Base-by-base conservation (phyloP, 2,888 invertebrate species). In the Acleris cristana region DNA sequence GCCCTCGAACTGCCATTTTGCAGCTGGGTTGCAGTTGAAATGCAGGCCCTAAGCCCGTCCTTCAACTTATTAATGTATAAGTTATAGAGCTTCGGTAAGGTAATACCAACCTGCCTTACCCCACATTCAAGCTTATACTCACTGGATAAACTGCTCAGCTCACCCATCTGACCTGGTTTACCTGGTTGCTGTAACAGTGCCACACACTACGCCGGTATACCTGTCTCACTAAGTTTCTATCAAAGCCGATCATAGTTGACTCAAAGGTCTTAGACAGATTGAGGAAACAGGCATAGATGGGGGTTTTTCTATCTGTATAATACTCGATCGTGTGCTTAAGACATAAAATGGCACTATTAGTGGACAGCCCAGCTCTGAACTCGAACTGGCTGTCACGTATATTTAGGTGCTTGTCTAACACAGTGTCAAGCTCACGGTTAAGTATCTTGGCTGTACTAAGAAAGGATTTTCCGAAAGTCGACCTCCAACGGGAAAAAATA, bases 81-180 rank as follows among this genome's bases (percentile, higher is more conserved):
- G 44, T 7, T 44, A 14, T 6, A 44, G 2, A 44, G 44, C 44
- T 44, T 14, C 44, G 14, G 44, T 14, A 8, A 44, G 14, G 44
- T 44, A 14, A 44, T 44, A 44, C 44, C 44, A 44, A 5, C 44
- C 44, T 44, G 52, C 21, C 52, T 52, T 52, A 52, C 23, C 23
- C 52, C 23, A 21, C 52, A 52, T 52, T 52, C 52, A 52, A 52
- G 12, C 52, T 23, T 52, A 52, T 23, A 52, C 52, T 52, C 52
- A 52, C 52, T 52, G 52, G 52, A 52, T 52, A 52, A 52, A 21
- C 23, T 52, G 52, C 52, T 5, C 52, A 23, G 52, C 52, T 5
- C 52, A 23, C 52, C 52, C 52, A 52, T 21, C 52, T 52, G 21
- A 52, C 52, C 23, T 52, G 52, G 52, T 52, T 52, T 52, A 52